These are phyloP conservation scores for Rhinoraja longicauda DNA, from an alignment of 2,797 vertebrate genomes.

Conservation along the genomic window DNA sequence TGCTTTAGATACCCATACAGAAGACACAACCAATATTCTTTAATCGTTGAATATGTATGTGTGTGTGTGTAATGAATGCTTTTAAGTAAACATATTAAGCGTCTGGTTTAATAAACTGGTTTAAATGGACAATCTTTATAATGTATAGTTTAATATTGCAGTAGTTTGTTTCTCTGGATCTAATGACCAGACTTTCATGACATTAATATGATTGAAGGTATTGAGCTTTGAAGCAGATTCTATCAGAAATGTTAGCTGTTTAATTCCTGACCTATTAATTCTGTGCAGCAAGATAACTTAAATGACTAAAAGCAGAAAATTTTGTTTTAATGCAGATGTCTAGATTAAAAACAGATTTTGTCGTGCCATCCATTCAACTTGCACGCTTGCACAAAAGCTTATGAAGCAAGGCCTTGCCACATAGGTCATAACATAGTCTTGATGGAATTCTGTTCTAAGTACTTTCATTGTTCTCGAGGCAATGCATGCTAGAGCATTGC, in stretches of 20 bases:
- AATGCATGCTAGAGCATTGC: constrained; percentile 1
- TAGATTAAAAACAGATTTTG: not conserved
- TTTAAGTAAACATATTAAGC: constrained; percentile 30
- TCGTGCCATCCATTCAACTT: not conserved
- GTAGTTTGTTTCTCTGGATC: constrained; percentile 14
- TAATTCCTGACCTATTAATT: not conserved
- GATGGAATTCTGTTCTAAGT: not conserved
- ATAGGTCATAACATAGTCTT: not conserved
- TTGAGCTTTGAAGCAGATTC: not conserved
- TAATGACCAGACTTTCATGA: not conserved
- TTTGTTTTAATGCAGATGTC: constrained; percentile 8
- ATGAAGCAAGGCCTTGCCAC: not conserved
- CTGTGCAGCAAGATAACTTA: not conserved
- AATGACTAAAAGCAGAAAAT: not conserved
- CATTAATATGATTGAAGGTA: not conserved
- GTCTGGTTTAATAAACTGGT: constrained; percentile 5
- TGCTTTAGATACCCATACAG: constrained; percentile 15
- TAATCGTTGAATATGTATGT: not conserved
- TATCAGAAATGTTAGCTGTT: not conserved
- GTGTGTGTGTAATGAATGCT: constrained; percentile 12
- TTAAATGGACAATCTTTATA: constrained; percentile 25
- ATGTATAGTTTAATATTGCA: not conserved
- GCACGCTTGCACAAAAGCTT: constrained; percentile 3
- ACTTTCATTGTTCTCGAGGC: not conserved
- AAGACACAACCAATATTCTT: constrained; percentile 34